A percentile compares a stretch with the other conserved stretches of the same genome.
phyloP scores from a whole-genome alignment of 2,888 invertebrate species.

The Parasteatoda lunata region DNA sequence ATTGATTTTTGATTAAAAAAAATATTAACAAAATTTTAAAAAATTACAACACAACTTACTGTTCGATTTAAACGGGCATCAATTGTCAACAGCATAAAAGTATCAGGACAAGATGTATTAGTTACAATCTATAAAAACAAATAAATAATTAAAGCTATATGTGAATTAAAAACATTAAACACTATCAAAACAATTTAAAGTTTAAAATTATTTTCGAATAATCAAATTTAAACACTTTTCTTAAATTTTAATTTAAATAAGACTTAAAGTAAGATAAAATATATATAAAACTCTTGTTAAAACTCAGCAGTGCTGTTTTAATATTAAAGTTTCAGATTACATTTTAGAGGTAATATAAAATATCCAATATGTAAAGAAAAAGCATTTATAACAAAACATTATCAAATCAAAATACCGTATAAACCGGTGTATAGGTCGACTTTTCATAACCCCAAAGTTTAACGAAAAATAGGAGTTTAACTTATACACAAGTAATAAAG shows the following conservation, averaged over 20 bases:
- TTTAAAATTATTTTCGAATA: neutral
- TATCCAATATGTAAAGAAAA: too few species aligned
- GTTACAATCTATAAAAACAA: conserved; percentile 75
- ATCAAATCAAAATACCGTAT: too few species aligned
- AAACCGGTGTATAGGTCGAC: too few species aligned
- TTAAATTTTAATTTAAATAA: neutral
- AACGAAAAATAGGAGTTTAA: too few species aligned
- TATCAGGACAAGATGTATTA: conserved; percentile 80
- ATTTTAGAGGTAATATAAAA: too few species aligned
- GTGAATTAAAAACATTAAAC: neutral
- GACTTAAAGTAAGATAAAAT: neutral
- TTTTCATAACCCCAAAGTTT: too few species aligned
- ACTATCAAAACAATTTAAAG: neutral
- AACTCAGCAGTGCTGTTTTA: neutral
- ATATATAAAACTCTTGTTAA: neutral
- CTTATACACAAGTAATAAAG: too few species aligned
- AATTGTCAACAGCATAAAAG: conserved; percentile 81
- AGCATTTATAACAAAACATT: too few species aligned
- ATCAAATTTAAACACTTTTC: neutral
- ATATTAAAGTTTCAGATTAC: neutral
- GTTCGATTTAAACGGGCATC: conserved; percentile 79
- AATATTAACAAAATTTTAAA: neutral
- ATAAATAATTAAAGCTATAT: neutral
- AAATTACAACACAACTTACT: conserved; percentile 75
- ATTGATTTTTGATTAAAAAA: neutral